Evolutionary conservation across 1,140 invertebrate species (phyloP).

Genomic region (Cecropterus lyciades): DNA sequence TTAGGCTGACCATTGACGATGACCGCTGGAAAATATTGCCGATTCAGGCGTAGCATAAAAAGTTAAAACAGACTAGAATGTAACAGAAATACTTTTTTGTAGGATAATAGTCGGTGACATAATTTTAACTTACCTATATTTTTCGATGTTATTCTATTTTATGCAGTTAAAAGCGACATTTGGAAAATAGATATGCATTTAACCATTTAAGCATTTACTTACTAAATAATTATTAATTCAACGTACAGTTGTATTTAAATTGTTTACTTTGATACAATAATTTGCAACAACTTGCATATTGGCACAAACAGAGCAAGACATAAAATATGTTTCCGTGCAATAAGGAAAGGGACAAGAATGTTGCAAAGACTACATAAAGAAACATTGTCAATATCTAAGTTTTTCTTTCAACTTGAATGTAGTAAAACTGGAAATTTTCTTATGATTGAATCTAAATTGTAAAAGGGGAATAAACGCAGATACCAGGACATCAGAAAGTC

Average conservation of each 20-base stretch:
- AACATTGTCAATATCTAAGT: not conserved
- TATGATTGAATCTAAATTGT: slow-evolving; percentile 15
- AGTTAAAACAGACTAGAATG: not conserved
- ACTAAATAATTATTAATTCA: too few species aligned
- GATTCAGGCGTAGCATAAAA: slow-evolving; percentile 10
- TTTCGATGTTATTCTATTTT: too few species aligned
- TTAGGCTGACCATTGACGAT: slow-evolving; percentile 37
- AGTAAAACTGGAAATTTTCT: slow-evolving; percentile 22
- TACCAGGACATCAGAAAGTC: slow-evolving; percentile 61
- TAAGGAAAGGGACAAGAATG: not conserved
- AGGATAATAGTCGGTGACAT: too few species aligned
- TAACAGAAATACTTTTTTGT: not conserved
- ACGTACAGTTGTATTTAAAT: too few species aligned
- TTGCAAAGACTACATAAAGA: not conserved
- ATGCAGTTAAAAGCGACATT: too few species aligned
- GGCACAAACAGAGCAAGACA: too few species aligned
- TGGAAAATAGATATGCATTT: too few species aligned
- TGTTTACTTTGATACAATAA: too few species aligned
- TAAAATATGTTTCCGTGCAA: too few species aligned
- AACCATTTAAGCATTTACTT: too few species aligned
- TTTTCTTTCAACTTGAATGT: slow-evolving; percentile 15
- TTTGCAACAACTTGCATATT: too few species aligned
- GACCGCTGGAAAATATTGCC: slow-evolving; percentile 43
- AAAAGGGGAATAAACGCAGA: slow-evolving; percentile 29
- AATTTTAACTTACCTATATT: too few species aligned